A percentile compares a stretch with the other conserved stretches of the same genome.
phyloP scores from a whole-genome alignment of 2,113 vertebrate genomes.

The Prunella fulvescens region DNA sequence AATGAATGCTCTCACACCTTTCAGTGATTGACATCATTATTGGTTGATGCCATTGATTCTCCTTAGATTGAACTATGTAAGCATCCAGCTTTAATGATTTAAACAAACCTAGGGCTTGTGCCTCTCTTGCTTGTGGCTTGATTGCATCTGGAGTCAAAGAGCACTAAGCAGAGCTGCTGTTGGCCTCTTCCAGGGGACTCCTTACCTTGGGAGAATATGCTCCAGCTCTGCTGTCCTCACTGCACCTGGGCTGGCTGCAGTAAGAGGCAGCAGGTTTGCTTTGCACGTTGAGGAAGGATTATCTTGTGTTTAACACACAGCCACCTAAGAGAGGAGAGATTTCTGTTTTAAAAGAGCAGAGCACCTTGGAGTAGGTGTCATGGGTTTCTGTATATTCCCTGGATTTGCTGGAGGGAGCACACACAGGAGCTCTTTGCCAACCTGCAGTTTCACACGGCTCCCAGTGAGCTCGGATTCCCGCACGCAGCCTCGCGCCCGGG shows the following conservation, averaged over 20 bases:
- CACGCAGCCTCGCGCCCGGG: background rate
- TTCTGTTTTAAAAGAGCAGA: background rate
- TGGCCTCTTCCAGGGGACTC: background rate
- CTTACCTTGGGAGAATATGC: background rate
- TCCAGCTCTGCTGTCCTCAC: background rate
- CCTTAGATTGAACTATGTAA: background rate
- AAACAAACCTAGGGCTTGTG: background rate
- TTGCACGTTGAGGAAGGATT: background rate
- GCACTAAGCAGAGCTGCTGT: background rate
- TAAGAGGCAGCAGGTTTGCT: background rate
- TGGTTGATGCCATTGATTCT: background rate
- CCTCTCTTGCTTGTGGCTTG: background rate
- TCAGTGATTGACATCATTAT: background rate
- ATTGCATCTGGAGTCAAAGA: background rate
- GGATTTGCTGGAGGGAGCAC: constrained; percentile 21
- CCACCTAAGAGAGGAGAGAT: background rate
- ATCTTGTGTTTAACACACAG: background rate
- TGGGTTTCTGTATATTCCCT: background rate
- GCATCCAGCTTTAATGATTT: background rate
- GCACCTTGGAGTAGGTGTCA: background rate
- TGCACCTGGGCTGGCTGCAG: background rate
- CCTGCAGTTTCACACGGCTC: background rate
- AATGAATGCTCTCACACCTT: background rate
- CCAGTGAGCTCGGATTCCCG: background rate
- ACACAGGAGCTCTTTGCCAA: constrained; percentile 22